Percentiles rank a stretch among this genome's conserved stretches.
These are phyloP conservation scores for Tympanuchus pallidicinctus DNA, from an alignment of 2,113 vertebrate genomes.

Conservation along the genomic window DNA sequence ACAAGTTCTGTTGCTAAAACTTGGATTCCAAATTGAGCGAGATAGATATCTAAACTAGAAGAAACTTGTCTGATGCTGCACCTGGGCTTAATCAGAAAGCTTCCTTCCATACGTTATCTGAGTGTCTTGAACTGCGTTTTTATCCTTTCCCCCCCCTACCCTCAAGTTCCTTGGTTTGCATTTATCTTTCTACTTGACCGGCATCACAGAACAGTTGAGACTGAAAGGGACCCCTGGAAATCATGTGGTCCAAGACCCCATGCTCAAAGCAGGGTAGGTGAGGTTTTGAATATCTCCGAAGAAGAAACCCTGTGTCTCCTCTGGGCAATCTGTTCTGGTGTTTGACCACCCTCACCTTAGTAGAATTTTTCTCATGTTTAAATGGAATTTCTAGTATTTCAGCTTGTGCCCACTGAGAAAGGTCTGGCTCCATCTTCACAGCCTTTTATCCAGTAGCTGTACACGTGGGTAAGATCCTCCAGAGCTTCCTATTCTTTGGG, in stretches of 20 bases:
- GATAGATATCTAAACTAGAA: background rate
- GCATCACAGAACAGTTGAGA: background rate
- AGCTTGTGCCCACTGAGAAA: background rate
- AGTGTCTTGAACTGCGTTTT: background rate
- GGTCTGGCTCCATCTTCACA: background rate
- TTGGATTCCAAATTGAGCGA: background rate
- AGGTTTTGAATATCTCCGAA: background rate
- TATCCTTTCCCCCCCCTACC: background rate
- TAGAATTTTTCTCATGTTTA: background rate
- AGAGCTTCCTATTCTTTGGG: background rate
- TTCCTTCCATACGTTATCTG: background rate
- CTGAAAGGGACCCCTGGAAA: background rate
- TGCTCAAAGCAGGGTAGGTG: background rate
- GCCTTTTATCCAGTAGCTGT: background rate
- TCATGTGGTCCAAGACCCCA: background rate
- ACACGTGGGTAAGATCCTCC: too few relatives aligned
- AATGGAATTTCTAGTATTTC: background rate
- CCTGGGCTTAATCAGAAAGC: conserved; percentile 1
- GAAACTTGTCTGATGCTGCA: conserved; percentile 47
- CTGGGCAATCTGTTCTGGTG: background rate
- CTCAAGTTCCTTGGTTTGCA: background rate
- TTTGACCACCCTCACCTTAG: background rate
- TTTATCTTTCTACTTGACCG: background rate
- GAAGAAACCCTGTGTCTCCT: background rate
- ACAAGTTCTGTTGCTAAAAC: background rate